Percentiles rank a stretch among this genome's conserved stretches.
These are phyloP conservation scores for Elymnias hypermnestra DNA, from an alignment of 1,140 invertebrate genomes.

Conservation along the genomic window DNA sequence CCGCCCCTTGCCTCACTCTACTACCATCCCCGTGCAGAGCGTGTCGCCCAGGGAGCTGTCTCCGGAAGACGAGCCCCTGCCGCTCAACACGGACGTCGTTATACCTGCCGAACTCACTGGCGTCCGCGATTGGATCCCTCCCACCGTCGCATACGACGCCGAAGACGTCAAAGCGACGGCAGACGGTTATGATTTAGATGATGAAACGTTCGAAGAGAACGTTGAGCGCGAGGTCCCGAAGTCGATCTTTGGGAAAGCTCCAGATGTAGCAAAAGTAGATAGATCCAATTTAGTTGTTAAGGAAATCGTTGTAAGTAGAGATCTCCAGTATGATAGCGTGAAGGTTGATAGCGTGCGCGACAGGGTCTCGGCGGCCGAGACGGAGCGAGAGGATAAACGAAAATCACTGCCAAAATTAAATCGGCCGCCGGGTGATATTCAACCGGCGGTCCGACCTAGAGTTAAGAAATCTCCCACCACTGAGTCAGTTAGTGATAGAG, in stretches of 20 bases:
- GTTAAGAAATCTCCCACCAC: conserved; percentile 65
- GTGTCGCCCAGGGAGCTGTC: conserved; percentile 18
- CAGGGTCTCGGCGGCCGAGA: conserved; percentile 35
- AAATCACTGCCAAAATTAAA: conserved; percentile 57
- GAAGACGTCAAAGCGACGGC: background rate
- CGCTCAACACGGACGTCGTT: conserved; percentile 47
- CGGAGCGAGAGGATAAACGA: conserved; percentile 23
- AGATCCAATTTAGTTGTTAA: conserved; percentile 27
- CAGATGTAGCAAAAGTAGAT: conserved; percentile 16
- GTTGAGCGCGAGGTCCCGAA: no score
- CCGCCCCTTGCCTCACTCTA: conserved; percentile 45
- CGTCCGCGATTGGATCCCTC: conserved; percentile 8
- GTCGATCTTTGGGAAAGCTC: no score
- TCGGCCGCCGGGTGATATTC: conserved; percentile 55
- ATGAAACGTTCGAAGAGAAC: background rate
- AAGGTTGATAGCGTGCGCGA: conserved; percentile 26
- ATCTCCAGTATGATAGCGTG: conserved; percentile 24
- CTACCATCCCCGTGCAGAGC: conserved; percentile 58
- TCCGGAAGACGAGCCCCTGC: conserved; percentile 28
- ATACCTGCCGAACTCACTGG: conserved; percentile 41
- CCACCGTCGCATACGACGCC: conserved; percentile 4
- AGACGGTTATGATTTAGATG: background rate
- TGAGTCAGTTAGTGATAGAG: conserved; percentile 47
- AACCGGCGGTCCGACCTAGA: conserved; percentile 49
- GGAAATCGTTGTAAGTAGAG: conserved; percentile 20